Percentiles rank a stretch among this genome's conserved stretches.
Conservation (phyloP, 2,797 vertebrate genomes). For the Mormyrus hasselquistii region DNA sequence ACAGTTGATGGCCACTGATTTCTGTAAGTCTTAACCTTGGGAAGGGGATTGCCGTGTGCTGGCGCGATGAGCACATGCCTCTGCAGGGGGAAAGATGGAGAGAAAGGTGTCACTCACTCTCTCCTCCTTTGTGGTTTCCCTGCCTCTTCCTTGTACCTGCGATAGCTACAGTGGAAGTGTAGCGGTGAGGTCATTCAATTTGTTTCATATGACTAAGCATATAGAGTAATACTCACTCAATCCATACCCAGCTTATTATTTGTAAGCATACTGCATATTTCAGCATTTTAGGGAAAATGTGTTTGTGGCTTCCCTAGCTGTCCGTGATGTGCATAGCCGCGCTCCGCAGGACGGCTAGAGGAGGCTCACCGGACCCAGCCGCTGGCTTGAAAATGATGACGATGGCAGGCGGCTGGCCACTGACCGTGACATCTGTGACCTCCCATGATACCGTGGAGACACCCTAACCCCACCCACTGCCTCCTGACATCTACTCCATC, state of each 20-base stretch:
- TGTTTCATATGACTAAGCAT: conserved; percentile 10
- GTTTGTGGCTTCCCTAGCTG: neutral
- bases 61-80: neutral
- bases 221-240: neutral
- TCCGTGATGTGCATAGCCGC: neutral
- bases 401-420: conserved; percentile 45
- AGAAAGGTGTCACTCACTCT: neutral
- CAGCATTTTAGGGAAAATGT: neutral
- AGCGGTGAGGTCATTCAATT: neutral
- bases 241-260: neutral
- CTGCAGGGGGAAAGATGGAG: conserved; percentile 23
- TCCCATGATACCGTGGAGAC: conserved; percentile 59
- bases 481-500: neutral
- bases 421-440: conserved; percentile 65
- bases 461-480: neutral
- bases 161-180: neutral
- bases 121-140: neutral
- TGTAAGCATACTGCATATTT: neutral
- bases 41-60: neutral
- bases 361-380: neutral
- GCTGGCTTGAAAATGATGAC: conserved; percentile 5
- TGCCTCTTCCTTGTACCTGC: neutral
- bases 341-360: neutral
- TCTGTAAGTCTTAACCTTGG: neutral
- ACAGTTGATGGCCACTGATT: conserved; percentile 46